Percentiles rank a stretch among this genome's conserved stretches.
phyloP scores from a whole-genome alignment of 2,888 invertebrate species.

The Calameuta pallipes region DNA sequence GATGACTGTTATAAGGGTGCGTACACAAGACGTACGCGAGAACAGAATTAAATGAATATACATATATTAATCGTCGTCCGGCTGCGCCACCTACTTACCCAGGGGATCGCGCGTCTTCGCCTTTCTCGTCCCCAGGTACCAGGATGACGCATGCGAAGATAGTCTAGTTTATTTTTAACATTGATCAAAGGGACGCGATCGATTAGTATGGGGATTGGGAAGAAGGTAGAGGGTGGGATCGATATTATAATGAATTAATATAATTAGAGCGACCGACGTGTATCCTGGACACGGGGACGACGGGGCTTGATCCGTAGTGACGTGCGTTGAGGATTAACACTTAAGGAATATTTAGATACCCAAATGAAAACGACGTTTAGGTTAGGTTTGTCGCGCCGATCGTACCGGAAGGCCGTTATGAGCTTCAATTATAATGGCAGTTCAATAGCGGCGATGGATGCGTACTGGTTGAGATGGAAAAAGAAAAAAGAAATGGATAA shows the following conservation, averaged over 20 bases:
- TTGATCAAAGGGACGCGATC: conserved; percentile 45
- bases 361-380: neutral
- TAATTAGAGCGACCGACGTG: conserved; percentile 5
- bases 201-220: conserved; percentile 15
- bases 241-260: neutral
- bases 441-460: neutral
- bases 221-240: conserved; percentile 17
- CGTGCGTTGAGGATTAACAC: neutral
- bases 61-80: conserved; percentile 3
- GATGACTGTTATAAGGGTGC: conserved; percentile 19
- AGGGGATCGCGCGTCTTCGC: conserved; percentile 23
- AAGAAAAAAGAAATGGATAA: conserved; percentile 5
- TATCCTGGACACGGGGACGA: conserved; percentile 15
- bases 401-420: conserved; percentile 18
- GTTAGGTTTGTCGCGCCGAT: neutral
- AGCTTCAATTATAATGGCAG: conserved; percentile 3
- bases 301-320: neutral
- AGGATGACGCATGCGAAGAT: conserved; percentile 25
- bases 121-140: conserved; percentile 3
- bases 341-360: neutral
- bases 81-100: conserved; percentile 4
- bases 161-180: conserved; percentile 60
- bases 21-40: neutral
- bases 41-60: conserved; percentile 4
- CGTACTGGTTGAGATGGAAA: conserved; percentile 12